Percentiles rank a stretch among this genome's conserved stretches.
Evolutionary conservation across 2,113 vertebrate species (phyloP).

Genomic region (Clarias gariepinus): DNA sequence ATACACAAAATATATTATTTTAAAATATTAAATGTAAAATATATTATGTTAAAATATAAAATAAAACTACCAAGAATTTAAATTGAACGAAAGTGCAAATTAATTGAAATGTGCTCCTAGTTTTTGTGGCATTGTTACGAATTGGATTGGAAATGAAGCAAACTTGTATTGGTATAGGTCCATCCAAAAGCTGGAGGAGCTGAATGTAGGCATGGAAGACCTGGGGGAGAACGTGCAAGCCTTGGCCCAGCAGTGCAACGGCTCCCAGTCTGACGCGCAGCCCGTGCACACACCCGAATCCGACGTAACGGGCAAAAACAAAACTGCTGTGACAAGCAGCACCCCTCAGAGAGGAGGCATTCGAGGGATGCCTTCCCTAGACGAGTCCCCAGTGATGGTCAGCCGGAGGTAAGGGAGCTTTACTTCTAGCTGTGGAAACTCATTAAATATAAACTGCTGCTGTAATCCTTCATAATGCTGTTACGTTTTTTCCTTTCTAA

Average conservation of each 20-base stretch:
- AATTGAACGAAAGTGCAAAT: no score
- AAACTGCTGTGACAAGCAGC: constrained; percentile 72
- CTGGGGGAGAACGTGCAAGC: constrained; percentile 80
- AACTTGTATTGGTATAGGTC: constrained; percentile 73
- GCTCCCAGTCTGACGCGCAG: constrained; percentile 65
- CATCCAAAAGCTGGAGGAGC: constrained; percentile 93
- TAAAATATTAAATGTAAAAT: no score
- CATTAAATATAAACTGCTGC: neutral
- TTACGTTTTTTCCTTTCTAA: neutral
- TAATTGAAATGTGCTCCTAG: no score
- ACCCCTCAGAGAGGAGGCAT: constrained; percentile 75
- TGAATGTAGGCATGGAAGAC: constrained; percentile 91
- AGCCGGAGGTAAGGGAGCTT: constrained; percentile 73
- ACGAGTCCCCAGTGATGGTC: constrained; percentile 80
- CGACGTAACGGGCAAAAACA: constrained; percentile 56
- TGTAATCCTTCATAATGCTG: neutral
- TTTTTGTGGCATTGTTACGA: no score
- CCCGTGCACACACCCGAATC: constrained; percentile 64
- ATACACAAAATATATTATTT: neutral
- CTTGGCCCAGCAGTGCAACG: constrained; percentile 81
- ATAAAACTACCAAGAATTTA: no score
- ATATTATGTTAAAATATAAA: no score
- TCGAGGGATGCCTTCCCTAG: constrained; percentile 76
- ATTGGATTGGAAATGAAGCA: no score
- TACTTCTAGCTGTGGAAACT: neutral